These are phyloP conservation scores for Cirrhinus molitorella DNA, from an alignment of 2,797 vertebrate species.

Conservation along the genomic window DNA sequence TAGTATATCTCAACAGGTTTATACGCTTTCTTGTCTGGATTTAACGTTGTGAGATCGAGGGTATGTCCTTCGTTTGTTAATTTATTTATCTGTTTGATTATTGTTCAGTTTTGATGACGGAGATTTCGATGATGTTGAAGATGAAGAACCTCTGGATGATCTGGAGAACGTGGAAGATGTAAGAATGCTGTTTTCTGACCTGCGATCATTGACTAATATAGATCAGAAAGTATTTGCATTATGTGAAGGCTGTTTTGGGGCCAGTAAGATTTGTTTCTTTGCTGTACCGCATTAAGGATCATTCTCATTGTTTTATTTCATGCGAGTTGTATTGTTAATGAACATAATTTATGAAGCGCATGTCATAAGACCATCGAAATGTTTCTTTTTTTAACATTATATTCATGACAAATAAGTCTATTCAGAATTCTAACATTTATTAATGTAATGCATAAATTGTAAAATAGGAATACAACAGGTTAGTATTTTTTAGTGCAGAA, in stretches of 20 bases:
- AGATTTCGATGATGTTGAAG: constrained; percentile 95
- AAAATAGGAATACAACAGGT: neutral
- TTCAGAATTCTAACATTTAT: neutral
- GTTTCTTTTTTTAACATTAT: too few species aligned
- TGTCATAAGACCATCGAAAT: too few species aligned
- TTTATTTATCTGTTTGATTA: neutral
- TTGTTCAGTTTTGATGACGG: constrained; percentile 82
- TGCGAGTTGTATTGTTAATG: neutral
- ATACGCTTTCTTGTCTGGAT: too few species aligned
- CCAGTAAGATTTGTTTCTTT: neutral
- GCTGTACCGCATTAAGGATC: neutral
- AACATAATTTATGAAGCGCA: neutral
- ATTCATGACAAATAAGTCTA: neutral
- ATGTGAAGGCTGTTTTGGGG: neutral
- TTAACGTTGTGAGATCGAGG: too few species aligned
- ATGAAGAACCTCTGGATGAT: constrained; percentile 95
- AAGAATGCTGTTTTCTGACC: constrained; percentile 53
- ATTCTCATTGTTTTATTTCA: neutral
- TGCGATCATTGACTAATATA: too few species aligned
- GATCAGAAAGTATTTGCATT: neutral
- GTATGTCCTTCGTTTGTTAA: too few species aligned
- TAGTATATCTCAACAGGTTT: neutral
- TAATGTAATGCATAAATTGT: neutral
- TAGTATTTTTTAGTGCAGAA: too few species aligned
- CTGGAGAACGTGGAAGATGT: constrained; percentile 95